These are phyloP conservation scores for Acrocephalus scirpaceus DNA, from an alignment of 2,797 vertebrate species.

Conservation along the genomic window DNA sequence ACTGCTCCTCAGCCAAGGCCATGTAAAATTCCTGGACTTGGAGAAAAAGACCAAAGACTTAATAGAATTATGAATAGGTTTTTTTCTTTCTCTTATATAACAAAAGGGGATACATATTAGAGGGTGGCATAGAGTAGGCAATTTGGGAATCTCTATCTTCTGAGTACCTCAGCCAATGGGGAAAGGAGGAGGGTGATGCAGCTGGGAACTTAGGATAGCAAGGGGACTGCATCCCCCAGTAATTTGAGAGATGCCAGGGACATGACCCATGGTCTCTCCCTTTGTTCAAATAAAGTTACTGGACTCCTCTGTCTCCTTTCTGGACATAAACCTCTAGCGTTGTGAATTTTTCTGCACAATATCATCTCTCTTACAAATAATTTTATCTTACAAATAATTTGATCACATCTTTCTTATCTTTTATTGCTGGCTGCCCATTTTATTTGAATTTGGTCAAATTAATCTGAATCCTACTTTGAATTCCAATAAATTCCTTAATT, in stretches of 20 bases:
- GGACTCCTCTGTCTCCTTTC: background rate
- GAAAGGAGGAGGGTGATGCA: background rate
- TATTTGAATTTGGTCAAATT: background rate
- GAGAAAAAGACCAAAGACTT: background rate
- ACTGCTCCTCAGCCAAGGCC: background rate
- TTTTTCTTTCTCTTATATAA: background rate
- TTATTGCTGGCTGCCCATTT: background rate
- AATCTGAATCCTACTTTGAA: background rate
- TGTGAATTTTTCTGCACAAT: accelerated
- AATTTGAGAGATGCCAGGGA: accelerated
- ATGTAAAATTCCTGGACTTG: background rate
- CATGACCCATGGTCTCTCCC: background rate
- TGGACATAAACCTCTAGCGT: accelerated
- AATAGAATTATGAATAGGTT: background rate
- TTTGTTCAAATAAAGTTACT: background rate
- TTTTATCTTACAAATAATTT: background rate
- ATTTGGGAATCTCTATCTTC: background rate
- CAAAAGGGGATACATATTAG: background rate
- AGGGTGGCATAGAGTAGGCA: accelerated
- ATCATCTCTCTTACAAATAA: background rate
- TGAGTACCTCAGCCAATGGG: background rate
- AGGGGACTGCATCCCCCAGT: accelerated
- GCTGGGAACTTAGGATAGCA: background rate
- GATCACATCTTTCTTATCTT: background rate
- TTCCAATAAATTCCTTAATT: background rate